These are phyloP conservation scores for Acanthosepion lycidas DNA, from an alignment of 2,888 invertebrate genomes.

Conservation along the genomic window DNA sequence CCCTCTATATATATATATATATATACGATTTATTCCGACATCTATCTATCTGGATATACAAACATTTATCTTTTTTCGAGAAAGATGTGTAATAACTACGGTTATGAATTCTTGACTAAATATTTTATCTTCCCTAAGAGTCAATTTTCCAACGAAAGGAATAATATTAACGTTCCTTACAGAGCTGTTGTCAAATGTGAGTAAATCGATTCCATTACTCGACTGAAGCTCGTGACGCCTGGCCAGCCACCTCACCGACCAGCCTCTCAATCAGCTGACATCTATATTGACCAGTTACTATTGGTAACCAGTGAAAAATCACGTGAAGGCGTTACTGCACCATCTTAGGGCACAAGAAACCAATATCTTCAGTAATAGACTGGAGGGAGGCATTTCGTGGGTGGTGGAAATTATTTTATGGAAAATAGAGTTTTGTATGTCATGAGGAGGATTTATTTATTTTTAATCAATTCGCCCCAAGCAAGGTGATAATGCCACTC, in stretches of 20 bases:
- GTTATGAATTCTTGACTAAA: too few species aligned
- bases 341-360: neutral
- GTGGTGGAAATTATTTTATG: neutral
- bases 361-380: neutral
- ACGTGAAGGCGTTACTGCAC: neutral
- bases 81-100: too few species aligned
- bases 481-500: too few species aligned
- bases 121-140: neutral
- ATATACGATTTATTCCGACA: neutral
- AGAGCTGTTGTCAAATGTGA: neutral
- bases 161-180: neutral
- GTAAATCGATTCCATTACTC: neutral
- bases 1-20: too few species aligned
- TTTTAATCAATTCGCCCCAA: too few species aligned
- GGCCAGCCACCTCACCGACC: neutral
- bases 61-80: too few species aligned
- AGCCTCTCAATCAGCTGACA: neutral
- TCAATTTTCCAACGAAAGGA: neutral
- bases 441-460: too few species aligned
- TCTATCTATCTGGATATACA: too few species aligned
- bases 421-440: too few species aligned
- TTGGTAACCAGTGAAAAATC: neutral
- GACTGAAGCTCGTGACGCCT: neutral
- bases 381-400: neutral
- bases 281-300: slow-evolving; percentile 9